These are phyloP conservation scores for Lucilia cuprina DNA, from an alignment of 1,140 invertebrate species.

Conservation along the genomic window DNA sequence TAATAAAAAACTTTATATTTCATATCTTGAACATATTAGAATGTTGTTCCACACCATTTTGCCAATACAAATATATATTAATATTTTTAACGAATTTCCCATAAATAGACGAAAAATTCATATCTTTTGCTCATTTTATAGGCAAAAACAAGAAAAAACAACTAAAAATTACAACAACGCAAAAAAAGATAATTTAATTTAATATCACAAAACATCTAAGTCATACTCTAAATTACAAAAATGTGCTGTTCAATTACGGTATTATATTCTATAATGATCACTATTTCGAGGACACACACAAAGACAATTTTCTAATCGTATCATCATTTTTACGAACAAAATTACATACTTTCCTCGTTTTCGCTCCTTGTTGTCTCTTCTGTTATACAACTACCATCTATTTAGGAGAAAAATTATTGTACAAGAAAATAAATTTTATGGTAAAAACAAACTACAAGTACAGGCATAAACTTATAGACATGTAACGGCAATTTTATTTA, in stretches of 20 bases:
- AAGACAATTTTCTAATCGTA: neutral
- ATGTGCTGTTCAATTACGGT: neutral
- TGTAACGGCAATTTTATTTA: neutral
- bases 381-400: neutral
- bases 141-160: too few species aligned
- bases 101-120: too few species aligned
- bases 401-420: neutral
- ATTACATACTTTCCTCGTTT: neutral
- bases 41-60: too few species aligned
- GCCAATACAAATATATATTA: too few species aligned
- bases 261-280: neutral
- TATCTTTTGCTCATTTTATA: too few species aligned
- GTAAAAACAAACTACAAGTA: too few species aligned
- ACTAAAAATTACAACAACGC: too few species aligned
- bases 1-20: too few species aligned
- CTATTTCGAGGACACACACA: neutral
- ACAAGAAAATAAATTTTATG: neutral
- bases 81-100: too few species aligned
- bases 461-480: too few species aligned
- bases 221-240: neutral
- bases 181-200: neutral
- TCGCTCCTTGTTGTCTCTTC: neutral
- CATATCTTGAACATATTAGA: too few species aligned
- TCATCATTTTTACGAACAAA: neutral
- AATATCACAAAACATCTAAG: neutral